Conservation (phyloP, 1,140 invertebrate genomes). For the Ruditapes philippinarum region DNA sequence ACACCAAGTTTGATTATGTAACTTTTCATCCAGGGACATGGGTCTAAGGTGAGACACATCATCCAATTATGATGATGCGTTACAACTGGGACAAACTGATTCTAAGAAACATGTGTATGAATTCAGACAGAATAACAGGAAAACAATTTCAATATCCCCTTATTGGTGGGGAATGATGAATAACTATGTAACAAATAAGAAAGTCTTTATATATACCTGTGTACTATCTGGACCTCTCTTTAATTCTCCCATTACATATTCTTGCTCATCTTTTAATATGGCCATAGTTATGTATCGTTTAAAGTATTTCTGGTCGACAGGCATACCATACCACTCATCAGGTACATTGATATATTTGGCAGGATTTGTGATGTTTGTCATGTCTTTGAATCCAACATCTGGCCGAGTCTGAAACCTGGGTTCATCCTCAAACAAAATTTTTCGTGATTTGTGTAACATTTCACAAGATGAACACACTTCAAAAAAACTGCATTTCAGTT, state of each 20-base stretch:
- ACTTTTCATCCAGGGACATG: too few relatives aligned
- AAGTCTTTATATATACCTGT: conserved; percentile 77
- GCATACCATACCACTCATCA: conserved; percentile 82
- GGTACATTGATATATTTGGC: conserved; percentile 83
- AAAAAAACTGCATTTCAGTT: conserved; percentile 64
- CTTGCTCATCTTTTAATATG: conserved; percentile 81
- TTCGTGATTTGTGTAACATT: conserved; percentile 72
- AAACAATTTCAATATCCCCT: too few relatives aligned
- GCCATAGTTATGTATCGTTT: conserved; percentile 81
- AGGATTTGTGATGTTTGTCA: conserved; percentile 76
- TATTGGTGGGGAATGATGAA: too few relatives aligned
- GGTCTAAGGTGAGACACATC: too few relatives aligned
- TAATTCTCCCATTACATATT: conserved; percentile 81
- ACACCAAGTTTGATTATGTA: too few relatives aligned
- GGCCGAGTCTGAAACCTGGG: conserved; percentile 61
- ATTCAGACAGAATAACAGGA: too few relatives aligned
- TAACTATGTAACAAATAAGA: too few relatives aligned
- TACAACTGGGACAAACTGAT: too few relatives aligned
- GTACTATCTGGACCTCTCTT: conserved; percentile 80
- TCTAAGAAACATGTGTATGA: too few relatives aligned
- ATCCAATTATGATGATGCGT: too few relatives aligned
- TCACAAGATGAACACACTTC: conserved; percentile 74
- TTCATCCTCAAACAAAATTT: conserved; percentile 77
- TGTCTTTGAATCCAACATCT: conserved; percentile 65
- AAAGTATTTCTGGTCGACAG: conserved; percentile 82